Evolutionary conservation across 2,113 vertebrate genomes (phyloP), one percentile per base, ranked within the genome.

Genomic region (Corapipo altera): DNA sequence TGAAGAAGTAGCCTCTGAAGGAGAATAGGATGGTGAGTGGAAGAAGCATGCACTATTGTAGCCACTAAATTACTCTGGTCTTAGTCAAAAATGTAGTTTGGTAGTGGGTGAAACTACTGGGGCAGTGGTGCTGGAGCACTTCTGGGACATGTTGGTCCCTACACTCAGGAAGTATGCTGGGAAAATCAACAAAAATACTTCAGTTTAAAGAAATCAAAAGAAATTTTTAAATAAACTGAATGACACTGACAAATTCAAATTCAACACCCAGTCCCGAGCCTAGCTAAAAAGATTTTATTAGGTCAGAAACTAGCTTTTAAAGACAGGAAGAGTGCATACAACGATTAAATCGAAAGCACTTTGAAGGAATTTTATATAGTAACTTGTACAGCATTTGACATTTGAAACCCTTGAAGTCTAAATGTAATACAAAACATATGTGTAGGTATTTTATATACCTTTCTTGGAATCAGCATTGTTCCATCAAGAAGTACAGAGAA

Each of bases 281-380:
- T 41, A 30, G 2, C 1, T 51, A 55, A 46, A 32, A 18, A 85
- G 16, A 3, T 22, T 82, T 91, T 66, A 66, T 37, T 55, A 74
- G 16, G 9, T 55, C 33, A 51, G 46, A 66, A 86, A 51, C 16
- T 46, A 43, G 28, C 5, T 44, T 58, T 58, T 33, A 67, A 79
- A 33, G n/a, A n/a, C 11, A 35, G 26, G 24, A 72, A 69, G 12
- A 73, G 7, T 9, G 2, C 8, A 52, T 0, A 0, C 21, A 76
- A 19, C 44, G 8, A 76, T 35, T 41, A 61, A 89, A 70, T 70
- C 15, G 35, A 26, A 73, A 74, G 5, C 10, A 12, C 7, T 71
- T 64, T 20, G n/a, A 24, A 69, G 28, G 65, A 67, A 54, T 69
- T 79, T 76, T 72, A 19, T 37, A 10, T 7, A 58, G 23, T 48